Evolutionary conservation across 2,888 invertebrate species (phyloP).

Genomic region (Caenorhabditis wallacei): DNA sequence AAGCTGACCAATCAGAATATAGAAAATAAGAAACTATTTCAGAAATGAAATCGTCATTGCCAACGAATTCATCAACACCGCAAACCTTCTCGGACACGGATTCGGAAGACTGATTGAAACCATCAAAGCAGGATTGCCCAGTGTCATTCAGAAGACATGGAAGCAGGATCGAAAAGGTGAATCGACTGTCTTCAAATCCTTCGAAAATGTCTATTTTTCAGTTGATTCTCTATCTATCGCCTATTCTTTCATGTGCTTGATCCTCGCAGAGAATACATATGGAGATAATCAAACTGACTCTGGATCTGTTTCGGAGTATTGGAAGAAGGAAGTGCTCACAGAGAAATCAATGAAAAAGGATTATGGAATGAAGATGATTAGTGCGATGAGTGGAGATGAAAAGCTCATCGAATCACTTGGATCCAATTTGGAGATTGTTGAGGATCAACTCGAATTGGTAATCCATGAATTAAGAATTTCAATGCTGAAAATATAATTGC

Average conservation of each 20-base stretch:
- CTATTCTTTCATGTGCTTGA: conserved; percentile 31
- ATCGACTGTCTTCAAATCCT: background rate
- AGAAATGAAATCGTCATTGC: conserved; percentile 47
- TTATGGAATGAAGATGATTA: conserved; percentile 52
- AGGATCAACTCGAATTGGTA: conserved; percentile 33
- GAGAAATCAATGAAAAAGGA: conserved; percentile 55
- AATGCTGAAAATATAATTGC: background rate
- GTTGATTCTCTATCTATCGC: conserved; percentile 38
- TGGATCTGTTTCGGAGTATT: conserved; percentile 20
- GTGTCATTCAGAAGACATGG: conserved; percentile 9
- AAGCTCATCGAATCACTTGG: background rate
- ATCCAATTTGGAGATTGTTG: background rate
- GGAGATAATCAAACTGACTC: conserved; percentile 8
- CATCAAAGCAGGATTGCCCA: conserved; percentile 34
- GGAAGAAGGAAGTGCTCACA: conserved; percentile 31
- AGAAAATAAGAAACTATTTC: background rate
- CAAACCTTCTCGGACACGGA: conserved; percentile 53
- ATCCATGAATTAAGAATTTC: background rate
- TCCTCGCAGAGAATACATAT: conserved; percentile 44
- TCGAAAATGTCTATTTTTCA: background rate
- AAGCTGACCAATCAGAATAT: background rate
- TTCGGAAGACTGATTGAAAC: conserved; percentile 36
- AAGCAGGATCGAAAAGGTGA: conserved; percentile 27
- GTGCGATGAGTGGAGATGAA: conserved; percentile 21
- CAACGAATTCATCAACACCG: conserved; percentile 41